phyloP scores from a whole-genome alignment of 2,888 invertebrate genomes.

The Polyommatus iphigenia region DNA sequence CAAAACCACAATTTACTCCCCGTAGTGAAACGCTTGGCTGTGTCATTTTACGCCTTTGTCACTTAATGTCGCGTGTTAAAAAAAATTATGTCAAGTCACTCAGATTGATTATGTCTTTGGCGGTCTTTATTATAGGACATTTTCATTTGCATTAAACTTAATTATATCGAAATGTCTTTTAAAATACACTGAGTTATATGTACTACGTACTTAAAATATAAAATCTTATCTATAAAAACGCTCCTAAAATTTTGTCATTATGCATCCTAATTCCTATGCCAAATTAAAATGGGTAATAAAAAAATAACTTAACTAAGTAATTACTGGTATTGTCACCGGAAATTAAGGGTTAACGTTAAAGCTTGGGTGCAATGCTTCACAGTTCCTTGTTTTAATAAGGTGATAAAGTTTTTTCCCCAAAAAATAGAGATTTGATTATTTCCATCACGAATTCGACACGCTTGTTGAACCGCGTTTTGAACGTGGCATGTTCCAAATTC shows the following conservation, averaged over 20 bases:
- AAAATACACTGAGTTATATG: too few relatives aligned
- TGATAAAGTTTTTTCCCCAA: slow-evolving; percentile 4
- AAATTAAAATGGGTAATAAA: neutral
- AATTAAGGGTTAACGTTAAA: neutral
- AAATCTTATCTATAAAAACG: too few relatives aligned
- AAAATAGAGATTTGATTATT: slow-evolving; percentile 28
- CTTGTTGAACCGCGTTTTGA: slow-evolving; percentile 25
- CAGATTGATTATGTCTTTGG: slow-evolving; percentile 37
- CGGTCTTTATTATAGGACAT: too few relatives aligned
- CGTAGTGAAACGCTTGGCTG: slow-evolving; percentile 23
- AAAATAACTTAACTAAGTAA: neutral
- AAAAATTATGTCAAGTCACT: slow-evolving; percentile 35
- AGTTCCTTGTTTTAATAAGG: slow-evolving; percentile 9
- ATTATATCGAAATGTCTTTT: too few relatives aligned
- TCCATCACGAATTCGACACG: slow-evolving; percentile 28
- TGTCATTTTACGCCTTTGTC: slow-evolving; percentile 20
- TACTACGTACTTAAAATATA: too few relatives aligned
- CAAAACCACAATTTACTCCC: slow-evolving; percentile 32
- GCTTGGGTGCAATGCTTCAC: neutral
- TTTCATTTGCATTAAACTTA: too few relatives aligned
- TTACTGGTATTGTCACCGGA: slow-evolving; percentile 1
- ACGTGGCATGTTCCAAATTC: slow-evolving; percentile 27
- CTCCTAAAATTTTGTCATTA: too few relatives aligned
- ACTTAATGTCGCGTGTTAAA: neutral
- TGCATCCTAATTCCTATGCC: too few relatives aligned